A percentile compares a stretch with the other conserved stretches of the same genome.
phyloP scores from a whole-genome alignment of 1,140 invertebrate genomes.

The Amyelois transitella region DNA sequence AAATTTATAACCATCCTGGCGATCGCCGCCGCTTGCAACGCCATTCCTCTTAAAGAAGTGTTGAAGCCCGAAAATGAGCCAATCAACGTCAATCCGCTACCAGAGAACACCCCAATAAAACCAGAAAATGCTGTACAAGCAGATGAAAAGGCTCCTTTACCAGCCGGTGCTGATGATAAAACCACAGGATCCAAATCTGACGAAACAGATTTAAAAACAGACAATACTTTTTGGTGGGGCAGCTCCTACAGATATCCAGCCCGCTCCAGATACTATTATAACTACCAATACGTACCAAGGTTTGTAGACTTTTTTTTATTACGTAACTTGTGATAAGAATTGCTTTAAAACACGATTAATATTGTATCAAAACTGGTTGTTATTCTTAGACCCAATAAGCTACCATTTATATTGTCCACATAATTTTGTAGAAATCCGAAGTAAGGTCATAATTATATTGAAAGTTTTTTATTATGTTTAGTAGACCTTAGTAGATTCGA shows the following conservation, averaged over 20 bases:
- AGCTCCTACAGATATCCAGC: constrained; percentile 6
- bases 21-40: not conserved
- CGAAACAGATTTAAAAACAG: constrained; percentile 20
- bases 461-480: no score
- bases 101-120: not conserved
- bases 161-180: not conserved
- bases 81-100: no score
- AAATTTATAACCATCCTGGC: not conserved
- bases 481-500: no score
- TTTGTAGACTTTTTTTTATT: no score
- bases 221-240: constrained; percentile 18
- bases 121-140: not conserved
- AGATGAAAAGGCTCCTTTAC: not conserved
- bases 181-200: not conserved
- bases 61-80: not conserved
- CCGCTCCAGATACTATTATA: constrained; percentile 3
- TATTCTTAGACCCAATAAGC: no score
- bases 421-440: no score
- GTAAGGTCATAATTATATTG: no score
- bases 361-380: no score
- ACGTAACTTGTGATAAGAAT: no score
- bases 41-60: not conserved
- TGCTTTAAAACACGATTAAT: no score
- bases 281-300: constrained; percentile 12
- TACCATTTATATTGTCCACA: no score